Conservation (phyloP, 2,888 invertebrate genomes). For the Eristalis pertinax region DNA sequence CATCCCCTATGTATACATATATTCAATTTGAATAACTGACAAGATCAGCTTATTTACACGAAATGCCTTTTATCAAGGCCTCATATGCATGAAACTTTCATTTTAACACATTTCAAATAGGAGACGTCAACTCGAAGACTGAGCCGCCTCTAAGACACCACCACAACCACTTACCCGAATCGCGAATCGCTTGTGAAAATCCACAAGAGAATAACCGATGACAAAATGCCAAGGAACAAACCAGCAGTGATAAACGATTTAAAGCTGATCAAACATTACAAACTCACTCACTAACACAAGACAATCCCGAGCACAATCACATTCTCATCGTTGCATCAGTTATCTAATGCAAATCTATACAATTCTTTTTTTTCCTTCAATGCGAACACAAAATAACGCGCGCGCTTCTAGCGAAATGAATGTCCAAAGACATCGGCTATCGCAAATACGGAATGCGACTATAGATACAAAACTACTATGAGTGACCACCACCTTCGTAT, state of each 20-base stretch:
- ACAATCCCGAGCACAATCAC: not conserved
- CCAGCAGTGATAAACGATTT: slow-evolving; percentile 62
- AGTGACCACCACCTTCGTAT: slow-evolving; percentile 51
- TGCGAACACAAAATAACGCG: slow-evolving; percentile 50
- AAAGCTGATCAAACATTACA: slow-evolving; percentile 50
- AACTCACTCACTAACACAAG: slow-evolving; percentile 15
- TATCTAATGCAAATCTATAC: slow-evolving; percentile 64
- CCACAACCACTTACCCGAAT: slow-evolving; percentile 16
- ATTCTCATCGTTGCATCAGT: slow-evolving; percentile 17
- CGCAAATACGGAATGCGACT: slow-evolving; percentile 62
- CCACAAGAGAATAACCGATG: slow-evolving; percentile 28
- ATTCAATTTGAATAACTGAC: too few species aligned
- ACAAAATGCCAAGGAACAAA: slow-evolving; percentile 59
- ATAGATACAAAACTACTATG: slow-evolving; percentile 63
- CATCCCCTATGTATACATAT: too few species aligned
- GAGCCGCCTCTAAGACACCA: not conserved
- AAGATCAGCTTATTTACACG: too few species aligned
- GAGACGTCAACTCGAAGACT: not conserved
- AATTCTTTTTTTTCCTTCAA: slow-evolving; percentile 23
- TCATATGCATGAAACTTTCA: not conserved
- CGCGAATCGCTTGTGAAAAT: slow-evolving; percentile 10
- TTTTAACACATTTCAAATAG: not conserved
- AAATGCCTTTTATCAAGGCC: not conserved
- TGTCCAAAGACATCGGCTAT: slow-evolving; percentile 49
- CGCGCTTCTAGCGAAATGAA: slow-evolving; percentile 30